Conservation (phyloP, 2,888 invertebrate species). For the Nomada goodeniana region DNA sequence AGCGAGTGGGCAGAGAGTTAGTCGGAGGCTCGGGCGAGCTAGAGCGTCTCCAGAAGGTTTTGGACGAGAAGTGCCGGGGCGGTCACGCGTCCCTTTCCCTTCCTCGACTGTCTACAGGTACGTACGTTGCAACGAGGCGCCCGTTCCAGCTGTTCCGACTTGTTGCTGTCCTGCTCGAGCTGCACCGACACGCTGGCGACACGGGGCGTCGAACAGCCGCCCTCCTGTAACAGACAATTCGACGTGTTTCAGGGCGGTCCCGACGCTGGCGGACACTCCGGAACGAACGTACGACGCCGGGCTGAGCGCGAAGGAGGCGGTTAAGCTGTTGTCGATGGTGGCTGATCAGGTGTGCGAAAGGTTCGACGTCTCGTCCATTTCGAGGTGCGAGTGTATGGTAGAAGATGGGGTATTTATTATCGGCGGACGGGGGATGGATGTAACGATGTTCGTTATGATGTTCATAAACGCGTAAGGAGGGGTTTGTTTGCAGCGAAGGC, state of each 20-base stretch:
- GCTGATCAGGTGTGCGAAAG: constrained; percentile 12
- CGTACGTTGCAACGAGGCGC: constrained; percentile 79
- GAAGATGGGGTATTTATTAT: too few species aligned
- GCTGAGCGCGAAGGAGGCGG: constrained; percentile 38
- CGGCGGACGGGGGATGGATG: neutral
- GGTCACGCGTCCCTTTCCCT: constrained; percentile 78
- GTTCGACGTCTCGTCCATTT: constrained; percentile 22
- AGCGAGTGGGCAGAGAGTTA: constrained; percentile 11
- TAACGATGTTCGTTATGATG: too few species aligned
- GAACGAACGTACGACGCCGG: constrained; percentile 17
- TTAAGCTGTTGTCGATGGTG: neutral
- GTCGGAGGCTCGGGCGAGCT: constrained; percentile 64
- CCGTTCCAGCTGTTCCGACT: constrained; percentile 81
- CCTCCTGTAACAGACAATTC: constrained; percentile 76
- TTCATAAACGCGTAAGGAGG: too few species aligned
- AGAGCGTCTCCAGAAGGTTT: constrained; percentile 81
- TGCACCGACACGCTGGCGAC: constrained; percentile 81
- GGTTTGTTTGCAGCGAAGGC: too few species aligned
- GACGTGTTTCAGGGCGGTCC: constrained; percentile 46
- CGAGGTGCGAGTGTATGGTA: neutral
- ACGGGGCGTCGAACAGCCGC: constrained; percentile 78
- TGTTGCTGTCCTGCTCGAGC: constrained; percentile 82
- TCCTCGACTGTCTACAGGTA: constrained; percentile 77
- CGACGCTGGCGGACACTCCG: constrained; percentile 27
- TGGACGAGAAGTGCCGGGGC: constrained; percentile 80